A percentile compares a stretch with the other conserved stretches of the same genome.
These are phyloP conservation scores for Leptosomus discolor DNA, from an alignment of 2,113 vertebrate genomes.

Conservation along the genomic window DNA sequence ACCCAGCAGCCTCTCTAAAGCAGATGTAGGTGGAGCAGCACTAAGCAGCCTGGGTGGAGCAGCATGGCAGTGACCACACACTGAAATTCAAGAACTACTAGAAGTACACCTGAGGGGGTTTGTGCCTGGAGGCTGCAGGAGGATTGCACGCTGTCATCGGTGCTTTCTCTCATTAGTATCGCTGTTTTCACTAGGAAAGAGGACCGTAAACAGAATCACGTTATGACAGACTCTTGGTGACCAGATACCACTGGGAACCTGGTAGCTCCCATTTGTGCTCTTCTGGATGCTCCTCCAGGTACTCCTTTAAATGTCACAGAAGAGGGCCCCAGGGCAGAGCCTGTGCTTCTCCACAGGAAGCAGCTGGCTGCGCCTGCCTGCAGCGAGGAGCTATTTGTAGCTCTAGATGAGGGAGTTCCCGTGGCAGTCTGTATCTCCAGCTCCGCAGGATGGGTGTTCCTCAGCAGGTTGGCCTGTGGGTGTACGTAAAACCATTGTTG, in stretches of 20 bases:
- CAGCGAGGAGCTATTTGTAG: neutral
- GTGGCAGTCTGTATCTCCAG: neutral
- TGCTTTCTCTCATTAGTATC: neutral
- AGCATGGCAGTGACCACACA: neutral
- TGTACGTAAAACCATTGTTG: neutral
- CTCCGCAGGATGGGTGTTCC: neutral
- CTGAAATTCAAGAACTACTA: neutral
- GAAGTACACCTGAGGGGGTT: neutral
- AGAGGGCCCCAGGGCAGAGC: neutral
- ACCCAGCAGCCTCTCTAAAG: neutral
- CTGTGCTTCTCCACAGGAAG: neutral
- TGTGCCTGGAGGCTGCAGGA: neutral
- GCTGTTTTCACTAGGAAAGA: neutral
- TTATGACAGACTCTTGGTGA: neutral
- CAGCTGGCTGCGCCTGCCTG: neutral
- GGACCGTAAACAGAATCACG: neutral
- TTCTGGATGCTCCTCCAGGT: neutral
- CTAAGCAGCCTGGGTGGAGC: neutral
- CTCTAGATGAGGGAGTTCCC: neutral
- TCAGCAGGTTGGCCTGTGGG: neutral
- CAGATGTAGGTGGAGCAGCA: neutral
- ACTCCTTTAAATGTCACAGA: neutral
- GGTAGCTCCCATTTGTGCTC: neutral
- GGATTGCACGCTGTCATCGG: neutral
- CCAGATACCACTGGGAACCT: neutral